Conservation (phyloP, 2,113 vertebrate species). For the Ivindomyrus marchei region DNA sequence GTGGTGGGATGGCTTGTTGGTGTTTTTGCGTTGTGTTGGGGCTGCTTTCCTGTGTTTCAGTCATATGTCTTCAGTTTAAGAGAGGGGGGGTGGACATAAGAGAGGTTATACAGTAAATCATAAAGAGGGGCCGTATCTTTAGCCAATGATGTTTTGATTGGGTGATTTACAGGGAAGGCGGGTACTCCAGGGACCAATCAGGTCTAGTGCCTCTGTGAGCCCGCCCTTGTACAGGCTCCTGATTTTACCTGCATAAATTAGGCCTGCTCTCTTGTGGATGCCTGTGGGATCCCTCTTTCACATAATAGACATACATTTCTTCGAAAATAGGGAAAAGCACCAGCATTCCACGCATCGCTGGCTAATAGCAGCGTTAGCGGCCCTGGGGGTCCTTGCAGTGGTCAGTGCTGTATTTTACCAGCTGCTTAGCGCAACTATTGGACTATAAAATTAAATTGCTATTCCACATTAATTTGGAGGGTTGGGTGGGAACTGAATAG, state of each 20-base stretch:
- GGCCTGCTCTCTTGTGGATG: neutral
- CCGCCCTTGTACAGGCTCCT: neutral
- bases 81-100: no score
- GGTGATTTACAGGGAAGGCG: neutral
- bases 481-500: neutral
- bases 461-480: neutral
- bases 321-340: neutral
- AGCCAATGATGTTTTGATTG: neutral
- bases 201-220: neutral
- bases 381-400: neutral
- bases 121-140: neutral
- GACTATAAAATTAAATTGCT: neutral
- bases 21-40: neutral
- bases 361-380: neutral
- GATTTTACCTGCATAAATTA: neutral
- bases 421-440: neutral
- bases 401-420: neutral
- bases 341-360: neutral
- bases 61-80: neutral
- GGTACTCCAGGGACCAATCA: neutral
- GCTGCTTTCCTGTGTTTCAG: neutral
- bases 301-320: neutral
- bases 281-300: neutral
- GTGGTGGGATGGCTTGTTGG: neutral
- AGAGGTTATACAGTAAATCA: neutral